A percentile compares a stretch with the other conserved stretches of the same genome.
Evolutionary conservation across 37 sponge, comb jelly and placozoan genomes (phyloP).

Genomic region (Halisarca cf. caerulea): DNA sequence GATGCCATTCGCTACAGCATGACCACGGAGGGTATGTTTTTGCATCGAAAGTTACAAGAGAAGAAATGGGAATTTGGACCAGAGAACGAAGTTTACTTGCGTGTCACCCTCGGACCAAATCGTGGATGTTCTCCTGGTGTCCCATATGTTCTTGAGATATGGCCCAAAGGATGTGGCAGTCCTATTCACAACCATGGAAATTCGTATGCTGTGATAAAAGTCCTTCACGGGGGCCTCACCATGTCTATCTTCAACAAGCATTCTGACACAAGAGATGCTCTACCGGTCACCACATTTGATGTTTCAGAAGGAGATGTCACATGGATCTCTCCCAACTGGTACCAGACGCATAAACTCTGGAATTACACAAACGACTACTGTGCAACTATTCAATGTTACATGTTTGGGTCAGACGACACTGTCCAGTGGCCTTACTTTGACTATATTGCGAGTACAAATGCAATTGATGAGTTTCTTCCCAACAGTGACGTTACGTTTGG

Average conservation of each 20-base stretch:
- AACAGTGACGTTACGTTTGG: slow-evolving; percentile 39
- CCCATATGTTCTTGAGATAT: slow-evolving; percentile 76
- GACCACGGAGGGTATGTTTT: not conserved
- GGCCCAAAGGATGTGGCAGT: slow-evolving; percentile 51
- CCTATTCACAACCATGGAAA: slow-evolving; percentile 78
- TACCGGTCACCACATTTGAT: slow-evolving; percentile 30
- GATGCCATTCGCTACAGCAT: slow-evolving; percentile 75
- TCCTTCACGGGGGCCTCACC: slow-evolving; percentile 58
- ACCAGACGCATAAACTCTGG: slow-evolving; percentile 69
- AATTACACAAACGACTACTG: slow-evolving; percentile 63
- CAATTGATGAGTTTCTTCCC: slow-evolving; percentile 50
- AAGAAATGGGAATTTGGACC: slow-evolving; percentile 36
- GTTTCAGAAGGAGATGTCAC: slow-evolving; percentile 55
- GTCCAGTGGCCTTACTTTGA: slow-evolving; percentile 61
- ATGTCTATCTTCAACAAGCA: slow-evolving; percentile 61
- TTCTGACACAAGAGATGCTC: not conserved
- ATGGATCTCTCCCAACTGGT: slow-evolving; percentile 79
- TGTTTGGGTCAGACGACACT: slow-evolving; percentile 38
- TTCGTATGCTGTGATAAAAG: slow-evolving; percentile 63
- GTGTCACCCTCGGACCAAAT: slow-evolving; percentile 47
- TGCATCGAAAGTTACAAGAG: slow-evolving; percentile 42
- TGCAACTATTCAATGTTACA: slow-evolving; percentile 72
- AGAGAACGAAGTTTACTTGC: slow-evolving; percentile 30
- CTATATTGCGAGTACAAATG: slow-evolving; percentile 16
- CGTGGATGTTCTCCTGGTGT: slow-evolving; percentile 66